These are phyloP conservation scores for Neoscelio sp. DNA, from an alignment of 2,888 invertebrate species.

Conservation along the genomic window DNA sequence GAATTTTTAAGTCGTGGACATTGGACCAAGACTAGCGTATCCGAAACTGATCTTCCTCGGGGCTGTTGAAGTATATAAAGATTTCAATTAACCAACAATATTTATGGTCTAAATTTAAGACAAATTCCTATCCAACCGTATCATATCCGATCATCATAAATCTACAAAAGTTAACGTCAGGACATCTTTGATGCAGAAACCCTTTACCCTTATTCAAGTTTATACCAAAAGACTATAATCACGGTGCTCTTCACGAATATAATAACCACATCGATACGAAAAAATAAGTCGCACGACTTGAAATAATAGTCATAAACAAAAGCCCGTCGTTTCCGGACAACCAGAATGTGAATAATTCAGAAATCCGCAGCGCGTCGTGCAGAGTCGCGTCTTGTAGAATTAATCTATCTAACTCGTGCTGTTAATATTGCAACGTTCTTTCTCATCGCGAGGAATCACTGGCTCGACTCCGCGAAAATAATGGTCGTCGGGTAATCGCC, in stretches of 20 bases:
- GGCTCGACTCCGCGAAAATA: slow-evolving; percentile 46
- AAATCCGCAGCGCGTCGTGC: slow-evolving; percentile 50
- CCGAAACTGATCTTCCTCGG: too few relatives aligned
- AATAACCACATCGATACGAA: slow-evolving; percentile 41
- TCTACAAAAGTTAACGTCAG: slow-evolving; percentile 4
- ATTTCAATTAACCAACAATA: too few relatives aligned
- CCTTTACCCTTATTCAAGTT: slow-evolving; percentile 32
- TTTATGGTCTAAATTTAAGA: too few relatives aligned
- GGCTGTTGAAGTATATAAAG: too few relatives aligned
- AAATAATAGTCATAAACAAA: slow-evolving; percentile 60
- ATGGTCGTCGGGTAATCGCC: slow-evolving; percentile 67
- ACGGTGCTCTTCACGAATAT: slow-evolving; percentile 25
- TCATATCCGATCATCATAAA: neutral
- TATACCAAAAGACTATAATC: neutral
- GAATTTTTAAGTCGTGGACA: too few relatives aligned
- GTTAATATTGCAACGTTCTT: slow-evolving; percentile 58
- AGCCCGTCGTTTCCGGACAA: slow-evolving; percentile 58
- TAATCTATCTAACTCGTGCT: slow-evolving; percentile 59
- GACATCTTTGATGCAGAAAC: slow-evolving; percentile 26
- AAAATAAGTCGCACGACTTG: slow-evolving; percentile 56
- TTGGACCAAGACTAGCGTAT: too few relatives aligned
- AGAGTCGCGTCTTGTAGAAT: slow-evolving; percentile 59
- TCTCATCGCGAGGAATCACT: slow-evolving; percentile 47
- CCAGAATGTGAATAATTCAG: slow-evolving; percentile 60
- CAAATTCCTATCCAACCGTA: neutral